Conservation (phyloP, 2,797 vertebrate genomes). For the Remorina albescens region DNA sequence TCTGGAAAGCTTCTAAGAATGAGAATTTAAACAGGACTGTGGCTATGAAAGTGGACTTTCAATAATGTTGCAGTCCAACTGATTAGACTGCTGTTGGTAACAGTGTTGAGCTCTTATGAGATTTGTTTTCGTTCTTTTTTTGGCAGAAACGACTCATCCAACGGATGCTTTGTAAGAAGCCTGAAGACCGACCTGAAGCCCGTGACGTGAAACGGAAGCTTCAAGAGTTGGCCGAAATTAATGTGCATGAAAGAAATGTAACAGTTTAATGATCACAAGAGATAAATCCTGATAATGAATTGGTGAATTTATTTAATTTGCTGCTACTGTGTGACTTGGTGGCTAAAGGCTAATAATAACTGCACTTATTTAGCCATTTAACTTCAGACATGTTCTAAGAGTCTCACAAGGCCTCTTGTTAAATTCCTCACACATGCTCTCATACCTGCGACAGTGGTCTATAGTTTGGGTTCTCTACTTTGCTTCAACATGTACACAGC, state of each 20-base stretch:
- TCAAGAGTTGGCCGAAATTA: too few relatives aligned
- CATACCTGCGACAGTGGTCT: not conserved
- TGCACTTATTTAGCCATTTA: not conserved
- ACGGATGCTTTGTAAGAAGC: not conserved
- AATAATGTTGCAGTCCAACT: too few relatives aligned
- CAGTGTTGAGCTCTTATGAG: too few relatives aligned
- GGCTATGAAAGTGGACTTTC: too few relatives aligned
- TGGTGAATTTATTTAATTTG: not conserved
- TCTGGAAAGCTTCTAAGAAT: too few relatives aligned
- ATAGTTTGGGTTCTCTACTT: not conserved
- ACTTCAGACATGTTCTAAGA: not conserved
- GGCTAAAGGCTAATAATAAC: not conserved
- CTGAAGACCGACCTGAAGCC: not conserved
- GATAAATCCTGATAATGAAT: too few relatives aligned
- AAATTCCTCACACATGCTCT: not conserved
- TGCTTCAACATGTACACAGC: not conserved
- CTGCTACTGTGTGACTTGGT: not conserved
- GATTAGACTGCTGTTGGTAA: too few relatives aligned
- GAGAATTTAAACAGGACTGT: too few relatives aligned
- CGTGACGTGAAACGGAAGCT: too few relatives aligned
- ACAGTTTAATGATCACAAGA: constrained; percentile 42
- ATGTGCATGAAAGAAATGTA: not conserved
- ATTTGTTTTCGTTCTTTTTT: not conserved
- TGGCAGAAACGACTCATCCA: not conserved
- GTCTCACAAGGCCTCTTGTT: not conserved